Evolutionary conservation across 2,113 vertebrate species (phyloP).

Genomic region (Tragulus kanchil): DNA sequence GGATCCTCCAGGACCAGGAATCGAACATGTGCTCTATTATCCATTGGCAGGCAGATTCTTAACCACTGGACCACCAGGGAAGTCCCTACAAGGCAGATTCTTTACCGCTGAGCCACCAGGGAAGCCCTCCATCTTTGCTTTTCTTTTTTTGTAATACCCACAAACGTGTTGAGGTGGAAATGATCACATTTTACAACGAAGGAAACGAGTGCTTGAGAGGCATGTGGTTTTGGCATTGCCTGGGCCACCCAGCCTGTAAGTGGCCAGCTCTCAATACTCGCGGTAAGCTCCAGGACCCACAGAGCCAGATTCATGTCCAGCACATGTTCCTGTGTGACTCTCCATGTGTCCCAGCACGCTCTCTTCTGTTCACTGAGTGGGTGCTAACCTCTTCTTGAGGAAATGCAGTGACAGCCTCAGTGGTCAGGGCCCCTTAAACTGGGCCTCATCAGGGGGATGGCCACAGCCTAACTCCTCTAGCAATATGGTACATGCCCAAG

Average conservation of each 20-base stretch:
- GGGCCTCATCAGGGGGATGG: not conserved
- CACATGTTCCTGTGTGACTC: not conserved
- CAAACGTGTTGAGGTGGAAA: not conserved
- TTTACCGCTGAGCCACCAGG: not conserved
- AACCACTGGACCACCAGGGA: too few species aligned
- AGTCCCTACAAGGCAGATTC: not conserved
- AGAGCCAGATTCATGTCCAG: not conserved
- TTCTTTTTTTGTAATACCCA: not conserved
- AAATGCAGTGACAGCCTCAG: not conserved
- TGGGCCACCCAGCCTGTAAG: not conserved
- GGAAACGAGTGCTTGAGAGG: not conserved
- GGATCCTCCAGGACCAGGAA: too few species aligned
- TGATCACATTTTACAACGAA: not conserved
- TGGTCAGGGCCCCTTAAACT: not conserved
- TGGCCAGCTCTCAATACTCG: not conserved
- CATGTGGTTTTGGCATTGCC: not conserved
- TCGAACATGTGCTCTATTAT: too few species aligned
- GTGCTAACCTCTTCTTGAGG: not conserved
- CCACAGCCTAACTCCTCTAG: not conserved
- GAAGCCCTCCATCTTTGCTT: not conserved
- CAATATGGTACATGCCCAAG: not conserved
- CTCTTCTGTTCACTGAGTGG: not conserved
- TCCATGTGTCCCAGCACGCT: not conserved
- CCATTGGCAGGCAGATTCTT: too few species aligned
- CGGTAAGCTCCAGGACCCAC: not conserved